A percentile compares a stretch with the other conserved stretches of the same genome.
These are phyloP conservation scores for Melanotaenia parkinsoni DNA, from an alignment of 2,797 vertebrate species.

Conservation along the genomic window DNA sequence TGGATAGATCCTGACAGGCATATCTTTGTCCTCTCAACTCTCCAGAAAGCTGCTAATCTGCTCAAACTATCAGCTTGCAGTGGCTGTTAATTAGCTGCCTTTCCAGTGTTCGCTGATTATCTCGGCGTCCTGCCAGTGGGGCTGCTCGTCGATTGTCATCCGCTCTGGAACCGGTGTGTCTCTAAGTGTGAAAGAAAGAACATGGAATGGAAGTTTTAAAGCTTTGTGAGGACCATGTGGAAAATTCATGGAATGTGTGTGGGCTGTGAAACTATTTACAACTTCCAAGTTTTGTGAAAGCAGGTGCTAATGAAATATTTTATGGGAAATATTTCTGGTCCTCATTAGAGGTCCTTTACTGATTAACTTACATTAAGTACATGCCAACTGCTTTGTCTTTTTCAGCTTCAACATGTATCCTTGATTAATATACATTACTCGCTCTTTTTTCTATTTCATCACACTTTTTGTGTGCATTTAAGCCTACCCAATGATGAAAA, in stretches of 20 bases:
- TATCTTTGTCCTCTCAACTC: conserved; percentile 70
- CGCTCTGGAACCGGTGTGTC: conserved; percentile 21
- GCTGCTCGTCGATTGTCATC: conserved; percentile 46
- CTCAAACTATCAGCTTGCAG: conserved; percentile 64
- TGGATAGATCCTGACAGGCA: conserved; percentile 71
- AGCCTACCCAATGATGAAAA: background rate
- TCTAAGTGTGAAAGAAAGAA: background rate
- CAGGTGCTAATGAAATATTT: background rate
- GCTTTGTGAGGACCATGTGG: conserved; percentile 11
- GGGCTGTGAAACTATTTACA: background rate
- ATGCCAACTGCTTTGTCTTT: conserved; percentile 2
- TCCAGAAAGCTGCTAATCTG: conserved; percentile 69
- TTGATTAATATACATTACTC: background rate
- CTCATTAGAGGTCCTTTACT: conserved; percentile 1
- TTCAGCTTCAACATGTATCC: background rate
- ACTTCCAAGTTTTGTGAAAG: background rate
- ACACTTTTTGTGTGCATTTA: background rate
- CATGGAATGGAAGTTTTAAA: background rate
- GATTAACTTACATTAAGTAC: too few relatives aligned
- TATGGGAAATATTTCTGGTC: background rate
- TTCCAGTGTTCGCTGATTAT: conserved; percentile 65
- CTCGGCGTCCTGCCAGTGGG: conserved; percentile 51
- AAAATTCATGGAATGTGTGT: background rate
- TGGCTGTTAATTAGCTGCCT: conserved; percentile 70
- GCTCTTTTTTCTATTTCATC: background rate